Conservation (phyloP, 2,113 vertebrate genomes). For the Mungos mungo region DNA sequence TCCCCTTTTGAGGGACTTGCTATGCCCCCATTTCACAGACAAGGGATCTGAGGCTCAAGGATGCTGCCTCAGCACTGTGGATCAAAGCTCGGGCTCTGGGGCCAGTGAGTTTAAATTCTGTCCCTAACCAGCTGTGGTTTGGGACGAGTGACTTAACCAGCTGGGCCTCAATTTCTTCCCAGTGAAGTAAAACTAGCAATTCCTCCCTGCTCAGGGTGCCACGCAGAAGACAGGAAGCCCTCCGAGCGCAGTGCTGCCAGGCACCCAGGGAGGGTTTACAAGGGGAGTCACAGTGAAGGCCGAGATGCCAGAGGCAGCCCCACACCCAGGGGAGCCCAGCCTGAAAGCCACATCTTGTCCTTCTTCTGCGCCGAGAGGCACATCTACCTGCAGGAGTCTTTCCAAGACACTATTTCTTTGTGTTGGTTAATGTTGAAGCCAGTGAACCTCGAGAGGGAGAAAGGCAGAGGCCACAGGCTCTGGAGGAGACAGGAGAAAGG, state of each 20-base stretch:
- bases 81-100: background rate
- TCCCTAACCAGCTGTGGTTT: background rate
- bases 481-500: background rate
- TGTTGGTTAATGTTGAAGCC: background rate
- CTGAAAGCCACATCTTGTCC: background rate
- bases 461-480: too few relatives aligned
- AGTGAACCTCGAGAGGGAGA: background rate
- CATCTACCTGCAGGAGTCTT: background rate
- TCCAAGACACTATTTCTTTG: background rate
- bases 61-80: fast-evolving
- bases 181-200: background rate
- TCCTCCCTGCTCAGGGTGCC: background rate
- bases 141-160: background rate
- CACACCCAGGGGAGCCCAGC: fast-evolving
- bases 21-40: background rate
- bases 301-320: background rate
- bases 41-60: background rate
- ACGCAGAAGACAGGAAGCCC: fast-evolving
- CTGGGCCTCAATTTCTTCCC: background rate
- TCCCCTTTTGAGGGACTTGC: background rate
- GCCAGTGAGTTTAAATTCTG: background rate
- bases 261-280: fast-evolving
- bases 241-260: fast-evolving
- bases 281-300: fast-evolving
- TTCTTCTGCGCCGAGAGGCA: background rate